Evolutionary conservation across 2,888 invertebrate genomes (phyloP), one percentile per base, ranked within the genome.

Genomic region (Eilema sororculum): DNA sequence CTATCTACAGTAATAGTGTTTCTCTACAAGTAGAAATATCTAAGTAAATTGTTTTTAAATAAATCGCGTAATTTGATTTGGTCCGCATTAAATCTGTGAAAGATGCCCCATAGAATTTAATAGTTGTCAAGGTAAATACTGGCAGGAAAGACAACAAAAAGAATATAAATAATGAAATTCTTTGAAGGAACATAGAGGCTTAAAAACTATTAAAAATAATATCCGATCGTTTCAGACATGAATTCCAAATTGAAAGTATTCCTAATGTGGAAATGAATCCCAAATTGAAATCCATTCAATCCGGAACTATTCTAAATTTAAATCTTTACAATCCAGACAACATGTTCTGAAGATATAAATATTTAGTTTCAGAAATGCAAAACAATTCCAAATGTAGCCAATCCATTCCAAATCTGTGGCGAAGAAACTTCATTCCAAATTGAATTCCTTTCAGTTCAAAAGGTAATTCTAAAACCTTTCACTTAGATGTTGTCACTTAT

Each of bases 401-500:
- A 77, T 72, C 67, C 63, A 69, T 80, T 76, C 72, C 71, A 61
- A 70, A 63, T 63, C 60, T 52, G 52, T 69, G 22, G 24, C 65
- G 52, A 37, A 6, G 62, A 67, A 62, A 24, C 30, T 64, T 66
- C 25, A 28, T 68, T 71, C 65, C 60, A 76, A 74, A 72, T 78
- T 76, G 63, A 74, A 80, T 73, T 71, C 64, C 70, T 80, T 81
- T 73, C 71, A 78, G 75, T 67, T 68, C 57, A 68, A 65, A 78
- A 72, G 62, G 64, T 68, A 22, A 71, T 74, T 79, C 75, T 71
- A 59, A 65, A 72, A 77, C 72, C 75, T 73, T 73, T 79, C 72
- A 79, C 68, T 89, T 89, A 94, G 78, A 94, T 94, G 84, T 89
- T 88, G 87, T 93, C 92, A 78, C 90, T 90, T 86, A 90, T 89